phyloP scores from a whole-genome alignment of 2,888 invertebrate species.

The Athripsodes cinereus region DNA sequence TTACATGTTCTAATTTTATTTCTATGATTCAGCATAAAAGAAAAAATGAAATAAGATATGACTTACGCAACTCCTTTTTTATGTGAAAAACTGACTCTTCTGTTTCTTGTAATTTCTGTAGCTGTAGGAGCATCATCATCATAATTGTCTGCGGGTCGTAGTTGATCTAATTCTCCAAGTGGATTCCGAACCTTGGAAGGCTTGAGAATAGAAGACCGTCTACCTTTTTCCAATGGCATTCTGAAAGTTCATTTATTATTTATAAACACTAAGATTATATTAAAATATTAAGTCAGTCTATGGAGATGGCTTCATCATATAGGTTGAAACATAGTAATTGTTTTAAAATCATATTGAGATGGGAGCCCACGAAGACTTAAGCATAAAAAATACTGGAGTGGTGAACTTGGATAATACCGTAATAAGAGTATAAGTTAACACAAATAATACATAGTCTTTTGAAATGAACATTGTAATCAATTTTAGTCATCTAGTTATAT shows the following conservation, averaged over 20 bases:
- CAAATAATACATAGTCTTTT: too few relatives aligned
- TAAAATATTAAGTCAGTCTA: neutral
- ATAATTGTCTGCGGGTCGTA: neutral
- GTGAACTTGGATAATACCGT: too few relatives aligned
- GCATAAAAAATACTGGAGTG: too few relatives aligned
- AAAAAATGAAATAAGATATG: neutral
- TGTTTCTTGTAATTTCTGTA: conserved; percentile 14
- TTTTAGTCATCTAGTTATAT: too few relatives aligned
- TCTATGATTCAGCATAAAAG: neutral
- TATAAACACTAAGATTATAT: neutral
- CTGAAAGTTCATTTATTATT: neutral
- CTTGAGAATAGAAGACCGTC: conserved; percentile 23
- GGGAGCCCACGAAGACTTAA: too few relatives aligned
- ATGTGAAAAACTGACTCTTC: conserved; percentile 23
- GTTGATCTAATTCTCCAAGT: conserved; percentile 15
- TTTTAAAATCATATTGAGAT: too few relatives aligned
- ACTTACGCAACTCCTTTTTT: conserved; percentile 26
- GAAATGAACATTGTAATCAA: too few relatives aligned
- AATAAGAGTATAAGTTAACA: too few relatives aligned
- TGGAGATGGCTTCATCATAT: neutral
- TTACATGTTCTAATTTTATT: too few relatives aligned
- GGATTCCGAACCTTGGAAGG: conserved; percentile 23
- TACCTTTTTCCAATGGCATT: conserved; percentile 7
- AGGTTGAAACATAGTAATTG: neutral
- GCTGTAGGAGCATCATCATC: conserved; percentile 19